phyloP scores from a whole-genome alignment of 1,140 invertebrate genomes.

The Samia ricini region DNA sequence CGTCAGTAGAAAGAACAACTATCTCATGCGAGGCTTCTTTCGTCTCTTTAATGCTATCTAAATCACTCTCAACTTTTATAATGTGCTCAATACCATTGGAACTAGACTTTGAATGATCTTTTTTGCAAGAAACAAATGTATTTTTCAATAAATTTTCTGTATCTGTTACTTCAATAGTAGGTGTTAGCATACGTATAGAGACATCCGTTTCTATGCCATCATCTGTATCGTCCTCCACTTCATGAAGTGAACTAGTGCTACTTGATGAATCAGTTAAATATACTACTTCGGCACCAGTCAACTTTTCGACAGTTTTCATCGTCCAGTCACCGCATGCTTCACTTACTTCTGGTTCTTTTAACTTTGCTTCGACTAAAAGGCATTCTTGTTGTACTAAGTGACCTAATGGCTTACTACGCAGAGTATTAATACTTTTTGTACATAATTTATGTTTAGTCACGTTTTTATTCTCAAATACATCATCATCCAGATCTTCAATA shows the following conservation, averaged over 20 bases:
- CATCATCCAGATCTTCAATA: conserved; percentile 70
- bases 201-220: conserved; percentile 59
- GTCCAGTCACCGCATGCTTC: conserved; percentile 71
- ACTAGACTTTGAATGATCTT: background rate
- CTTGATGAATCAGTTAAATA: conserved; percentile 75
- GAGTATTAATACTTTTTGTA: conserved; percentile 28
- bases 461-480: conserved; percentile 62
- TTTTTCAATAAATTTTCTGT: conserved; percentile 61
- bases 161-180: conserved; percentile 71
- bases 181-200: conserved; percentile 69
- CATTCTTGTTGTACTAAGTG: conserved; percentile 67
- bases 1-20: conserved; percentile 53
- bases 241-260: conserved; percentile 72
- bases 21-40: conserved; percentile 50
- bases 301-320: conserved; percentile 61
- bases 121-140: conserved; percentile 34
- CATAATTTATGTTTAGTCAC: conserved; percentile 19
- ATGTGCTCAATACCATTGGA: conserved; percentile 7
- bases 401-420: conserved; percentile 30
- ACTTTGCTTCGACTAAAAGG: conserved; percentile 67
- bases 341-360: conserved; percentile 68
- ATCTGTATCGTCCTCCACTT: conserved; percentile 56
- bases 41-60: background rate
- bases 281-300: conserved; percentile 71
- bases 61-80: conserved; percentile 12